Evolutionary conservation across 2,797 vertebrate genomes (phyloP), one percentile per base, ranked within the genome.

Genomic region (Emys orbicularis): DNA sequence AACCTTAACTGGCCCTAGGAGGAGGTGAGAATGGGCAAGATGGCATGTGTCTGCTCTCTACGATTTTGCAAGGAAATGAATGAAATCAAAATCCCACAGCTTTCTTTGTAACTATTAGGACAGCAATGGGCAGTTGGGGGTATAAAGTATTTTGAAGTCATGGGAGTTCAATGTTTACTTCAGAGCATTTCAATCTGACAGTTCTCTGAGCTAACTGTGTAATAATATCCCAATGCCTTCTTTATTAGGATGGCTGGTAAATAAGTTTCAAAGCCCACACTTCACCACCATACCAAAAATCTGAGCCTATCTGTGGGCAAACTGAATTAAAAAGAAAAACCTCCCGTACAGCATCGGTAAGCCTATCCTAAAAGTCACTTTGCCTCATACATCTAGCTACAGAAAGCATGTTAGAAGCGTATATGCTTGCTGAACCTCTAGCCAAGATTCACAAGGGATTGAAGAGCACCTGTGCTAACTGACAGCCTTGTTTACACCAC

Each of bases 291-390:
- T n/a, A 34, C 3, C 9, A 84, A 80, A 91, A 6, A 93, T 44
- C 57, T 29, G 47, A 95, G 54, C 29, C 61, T 82, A 85, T 53
- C 37, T 77, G 68, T 65, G n/a, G n/a, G 56, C 56, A 88, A 47
- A 29, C 19, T 56, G 44, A 52, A 9, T n/a, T 37, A 16, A 52
- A 49, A 87, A 52, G 11, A 41, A 61, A 65, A 65, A 19, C 15
- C 10, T 54, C 59, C 52, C 25, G 12, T 19, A 85, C 49, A 37
- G 13, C 50, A 54, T 18, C 54, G 49, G 31, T 59, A 1, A 16
- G 53, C 74, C 31, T 2, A 10, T 57, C 29, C 41, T 47, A 80
- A 61, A 80, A 61, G 47, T 27, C 49, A 47, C 27, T 72, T 6
- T 4, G 2, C 23, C 59, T 53, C 50, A 21, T 37, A 81, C 27